Evolutionary conservation across 37 sponge, comb jelly and placozoan genomes (phyloP), one percentile per base, ranked within the genome.

Genomic region (Tethya wilhelma): DNA sequence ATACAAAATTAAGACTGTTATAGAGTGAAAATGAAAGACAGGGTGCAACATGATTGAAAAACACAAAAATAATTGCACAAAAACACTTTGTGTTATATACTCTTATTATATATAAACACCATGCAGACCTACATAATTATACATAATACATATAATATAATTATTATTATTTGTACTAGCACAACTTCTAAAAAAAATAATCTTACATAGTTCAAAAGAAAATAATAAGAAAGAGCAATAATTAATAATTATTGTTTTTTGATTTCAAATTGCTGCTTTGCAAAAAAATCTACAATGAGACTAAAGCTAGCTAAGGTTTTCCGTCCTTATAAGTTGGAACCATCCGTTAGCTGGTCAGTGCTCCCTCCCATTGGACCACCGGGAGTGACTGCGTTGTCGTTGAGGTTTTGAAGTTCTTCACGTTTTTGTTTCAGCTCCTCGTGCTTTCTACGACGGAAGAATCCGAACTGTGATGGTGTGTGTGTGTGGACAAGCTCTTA

Each of bases 401-500:
- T 32, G 11, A 75, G 41, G 42, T 75, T 75, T 25, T 65, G 67
- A 9, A 78, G 67, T 8, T 78, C 79, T n/a, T 78, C 79, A 23
- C 64, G 39, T 23, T 56, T 64, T 56, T 78, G 79, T 56, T 78
- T 78, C 34, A 78, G 28, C 60, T 80, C 71, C 31, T 80, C 81
- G 38, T 80, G 81, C 60, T 80, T 80, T n/a, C 55, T 53, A 33
- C 81, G 81, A 53, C 41, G 49, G 59, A 80, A 80, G 69, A 69
- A 70, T 14, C 71, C 81, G 57, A 56, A 19, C 81, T 80, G 30
- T 17, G 11, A 36, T 56, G 53, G 53, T 19, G 53, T 49, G 53
- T 49, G 14, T 49, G 53, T 49, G 53, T 19, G 9, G n/a, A n/a
- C n/a, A n/a, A n/a, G n/a, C n/a, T n/a, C n/a, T n/a, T n/a, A n/a